These are phyloP conservation scores for Diabrotica undecimpunctata DNA, from an alignment of 1,140 invertebrate genomes.

Conservation along the genomic window DNA sequence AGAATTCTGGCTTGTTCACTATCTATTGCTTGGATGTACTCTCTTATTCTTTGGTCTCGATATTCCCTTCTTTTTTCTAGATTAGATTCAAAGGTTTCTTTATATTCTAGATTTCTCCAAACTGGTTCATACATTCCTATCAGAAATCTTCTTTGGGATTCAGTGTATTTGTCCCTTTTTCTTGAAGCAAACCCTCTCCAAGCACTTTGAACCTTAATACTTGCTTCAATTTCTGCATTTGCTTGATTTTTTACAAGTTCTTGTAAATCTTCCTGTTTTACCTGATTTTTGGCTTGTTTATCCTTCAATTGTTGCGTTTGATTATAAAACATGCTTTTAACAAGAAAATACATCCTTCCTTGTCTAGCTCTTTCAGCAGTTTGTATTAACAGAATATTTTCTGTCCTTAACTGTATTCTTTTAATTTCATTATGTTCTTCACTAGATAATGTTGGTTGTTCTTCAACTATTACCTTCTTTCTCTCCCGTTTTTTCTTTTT, in stretches of 20 bases:
- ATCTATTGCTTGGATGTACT: constrained; percentile 52
- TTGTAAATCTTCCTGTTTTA: constrained; percentile 15
- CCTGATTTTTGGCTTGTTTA: constrained; percentile 20
- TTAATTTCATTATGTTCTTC: constrained; percentile 19
- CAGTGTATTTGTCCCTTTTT: constrained; percentile 41
- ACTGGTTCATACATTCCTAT: constrained; percentile 44
- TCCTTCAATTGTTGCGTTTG: constrained; percentile 25
- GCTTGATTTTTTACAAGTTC: constrained; percentile 11
- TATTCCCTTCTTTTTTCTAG: constrained; percentile 51
- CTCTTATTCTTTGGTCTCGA: constrained; percentile 50
- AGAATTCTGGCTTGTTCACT: constrained; percentile 56
- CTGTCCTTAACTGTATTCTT: constrained; percentile 32
- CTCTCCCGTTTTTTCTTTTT: constrained; percentile 19
- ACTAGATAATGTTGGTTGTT: constrained; percentile 8
- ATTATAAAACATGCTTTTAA: constrained; percentile 32
- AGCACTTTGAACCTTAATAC: constrained; percentile 49
- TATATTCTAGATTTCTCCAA: constrained; percentile 46
- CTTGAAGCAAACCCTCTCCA: constrained; percentile 49
- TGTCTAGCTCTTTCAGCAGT: constrained; percentile 54
- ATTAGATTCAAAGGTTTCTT: constrained; percentile 51
- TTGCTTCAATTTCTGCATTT: constrained; percentile 39
- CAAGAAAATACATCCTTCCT: constrained; percentile 50
- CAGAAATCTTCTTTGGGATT: constrained; percentile 45
- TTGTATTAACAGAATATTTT: constrained; percentile 51
- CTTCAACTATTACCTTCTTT: constrained; percentile 12